These are phyloP conservation scores for Atethmia centrago DNA, from an alignment of 2,888 invertebrate genomes.

Conservation along the genomic window DNA sequence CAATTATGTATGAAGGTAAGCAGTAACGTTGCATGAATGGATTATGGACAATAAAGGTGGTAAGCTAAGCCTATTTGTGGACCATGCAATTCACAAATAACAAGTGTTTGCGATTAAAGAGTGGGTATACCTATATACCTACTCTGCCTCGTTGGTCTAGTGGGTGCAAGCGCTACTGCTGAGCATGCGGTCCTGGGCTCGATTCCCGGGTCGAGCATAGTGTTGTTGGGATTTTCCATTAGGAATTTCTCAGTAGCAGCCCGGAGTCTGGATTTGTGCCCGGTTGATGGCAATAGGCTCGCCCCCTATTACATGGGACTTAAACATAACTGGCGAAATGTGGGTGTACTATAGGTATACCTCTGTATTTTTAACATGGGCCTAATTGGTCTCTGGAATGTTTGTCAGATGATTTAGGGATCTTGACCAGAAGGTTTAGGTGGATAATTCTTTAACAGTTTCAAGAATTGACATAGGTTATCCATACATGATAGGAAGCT, in stretches of 20 bases:
- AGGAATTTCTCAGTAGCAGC: no score
- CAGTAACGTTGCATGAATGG: slow-evolving; percentile 56
- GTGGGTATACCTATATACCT: no score
- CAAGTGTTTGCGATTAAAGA: slow-evolving; percentile 37
- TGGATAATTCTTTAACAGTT: neutral
- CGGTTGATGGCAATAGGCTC: no score
- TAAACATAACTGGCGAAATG: no score
- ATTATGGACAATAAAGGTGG: slow-evolving; percentile 55
- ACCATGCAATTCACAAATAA: slow-evolving; percentile 48
- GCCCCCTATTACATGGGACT: no score
- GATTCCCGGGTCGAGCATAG: no score
- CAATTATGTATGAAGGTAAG: slow-evolving; percentile 71
- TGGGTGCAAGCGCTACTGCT: no score
- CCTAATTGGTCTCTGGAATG: neutral
- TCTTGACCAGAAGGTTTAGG: neutral
- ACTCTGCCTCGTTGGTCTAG: no score
- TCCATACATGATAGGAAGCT: neutral
- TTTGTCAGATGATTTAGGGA: neutral
- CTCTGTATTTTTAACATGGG: neutral
- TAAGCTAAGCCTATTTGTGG: slow-evolving; percentile 54
- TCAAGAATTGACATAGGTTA: neutral
- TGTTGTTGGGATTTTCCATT: no score
- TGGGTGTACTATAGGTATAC: no score
- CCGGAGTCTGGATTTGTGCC: no score
- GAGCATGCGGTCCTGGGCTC: no score